Evolutionary conservation across 2,113 vertebrate genomes (phyloP), one percentile per base, ranked within the genome.

Genomic region (Callospermophilus lateralis): DNA sequence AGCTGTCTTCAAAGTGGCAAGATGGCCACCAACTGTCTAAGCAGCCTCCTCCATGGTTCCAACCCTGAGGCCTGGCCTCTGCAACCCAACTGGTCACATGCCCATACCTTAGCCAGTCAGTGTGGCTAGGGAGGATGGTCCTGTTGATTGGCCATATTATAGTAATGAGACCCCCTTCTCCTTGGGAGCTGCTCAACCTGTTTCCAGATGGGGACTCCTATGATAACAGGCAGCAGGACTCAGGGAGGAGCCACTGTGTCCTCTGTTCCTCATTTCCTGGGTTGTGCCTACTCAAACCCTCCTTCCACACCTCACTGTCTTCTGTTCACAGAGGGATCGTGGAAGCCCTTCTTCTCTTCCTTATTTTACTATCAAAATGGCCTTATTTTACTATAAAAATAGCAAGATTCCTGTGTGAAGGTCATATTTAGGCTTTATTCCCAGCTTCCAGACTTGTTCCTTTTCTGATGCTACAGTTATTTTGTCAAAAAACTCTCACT

Each of bases 161-260:
- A 19, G 61, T 78, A 74, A 78, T 63, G 6, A 67, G 61, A 67
- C 15, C 2, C 4, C 34, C 3, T 3, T 37, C 61, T 90, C 32
- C 45, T 90, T 67, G 42, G 34, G 10, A 30, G 24, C 2, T 32
- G 22, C 19, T 76, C 2, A 3, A 15, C 24, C 16, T 22, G 26
- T 65, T n/a, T 16, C 24, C 3, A 48, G 32, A 20, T 45, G 37
- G 39, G 10, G 24, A 28, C 9, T 6, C 2, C 37, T 42, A 37
- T 34, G 55, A 83, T 32, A 3, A 17, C 37, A 3, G 10, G 26
- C 8, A 65, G 45, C 15, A 28, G 83, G 42, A 0, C 37, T 65
- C 0, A 45, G 70, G 17, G 70, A 26, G 1, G 4, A 45, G 42
- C 5, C 0, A 3, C 28, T 70, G 72, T 3, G 1, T 65, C 76